These are phyloP conservation scores for Pseudomyrmex cubaensis DNA, from an alignment of 1,140 invertebrate species.

Conservation along the genomic window DNA sequence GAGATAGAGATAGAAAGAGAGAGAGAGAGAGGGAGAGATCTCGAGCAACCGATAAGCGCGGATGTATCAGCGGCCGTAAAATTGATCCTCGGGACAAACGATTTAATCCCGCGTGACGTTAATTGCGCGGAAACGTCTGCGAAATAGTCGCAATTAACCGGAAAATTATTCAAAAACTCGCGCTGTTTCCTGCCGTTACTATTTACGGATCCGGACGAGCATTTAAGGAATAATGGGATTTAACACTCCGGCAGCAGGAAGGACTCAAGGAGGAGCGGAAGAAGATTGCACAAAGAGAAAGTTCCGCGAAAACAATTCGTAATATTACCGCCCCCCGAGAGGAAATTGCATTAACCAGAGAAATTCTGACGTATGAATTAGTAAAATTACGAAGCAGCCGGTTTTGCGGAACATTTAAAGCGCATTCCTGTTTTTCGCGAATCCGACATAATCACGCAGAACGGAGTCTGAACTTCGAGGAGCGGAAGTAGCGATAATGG, in stretches of 20 bases:
- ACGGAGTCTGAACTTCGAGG: conserved; percentile 14
- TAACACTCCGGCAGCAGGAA: conserved; percentile 42
- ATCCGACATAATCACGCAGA: conserved; percentile 25
- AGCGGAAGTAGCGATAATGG: not conserved
- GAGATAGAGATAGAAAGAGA: no score
- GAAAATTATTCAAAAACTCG: conserved; percentile 54
- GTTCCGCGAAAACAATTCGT: conserved; percentile 60
- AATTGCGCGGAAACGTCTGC: conserved; percentile 28
- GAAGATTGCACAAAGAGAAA: conserved; percentile 60
- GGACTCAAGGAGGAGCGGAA: conserved; percentile 35
- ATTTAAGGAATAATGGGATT: conserved; percentile 52
- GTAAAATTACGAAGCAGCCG: conserved; percentile 59
- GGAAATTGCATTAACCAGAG: conserved; percentile 65
- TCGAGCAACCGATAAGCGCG: conserved; percentile 2
- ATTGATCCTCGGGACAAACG: not conserved
- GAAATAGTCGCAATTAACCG: conserved; percentile 11
- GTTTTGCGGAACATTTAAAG: conserved; percentile 27
- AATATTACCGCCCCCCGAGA: conserved; percentile 36
- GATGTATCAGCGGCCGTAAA: not conserved
- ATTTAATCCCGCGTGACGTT: conserved; percentile 3
- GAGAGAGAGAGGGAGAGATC: conserved; percentile 35
- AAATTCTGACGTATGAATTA: conserved; percentile 66
- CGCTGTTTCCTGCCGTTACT: conserved; percentile 44
- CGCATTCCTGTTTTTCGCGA: conserved; percentile 38
- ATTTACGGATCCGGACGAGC: conserved; percentile 45